Conservation (phyloP, 2,888 invertebrate genomes). For the Ormia ochracea region DNA sequence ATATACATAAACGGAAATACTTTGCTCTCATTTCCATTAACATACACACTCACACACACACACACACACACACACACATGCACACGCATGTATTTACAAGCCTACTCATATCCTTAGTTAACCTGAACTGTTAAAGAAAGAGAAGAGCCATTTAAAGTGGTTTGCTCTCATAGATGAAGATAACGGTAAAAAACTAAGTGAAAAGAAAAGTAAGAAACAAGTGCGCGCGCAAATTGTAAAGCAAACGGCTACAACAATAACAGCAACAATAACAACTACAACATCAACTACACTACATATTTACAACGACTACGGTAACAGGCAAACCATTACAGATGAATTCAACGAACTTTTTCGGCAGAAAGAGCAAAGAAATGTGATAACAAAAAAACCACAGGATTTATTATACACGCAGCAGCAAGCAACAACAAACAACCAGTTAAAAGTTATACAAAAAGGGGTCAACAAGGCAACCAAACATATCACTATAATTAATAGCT, state of each 20-base stretch:
- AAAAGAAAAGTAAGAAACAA: slow-evolving; percentile 24
- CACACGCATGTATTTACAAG: too few relatives aligned
- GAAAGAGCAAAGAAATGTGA: slow-evolving; percentile 42
- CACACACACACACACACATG: neutral
- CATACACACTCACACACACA: neutral
- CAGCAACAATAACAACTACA: neutral
- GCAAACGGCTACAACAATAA: neutral
- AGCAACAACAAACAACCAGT: slow-evolving; percentile 38
- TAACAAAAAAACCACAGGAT: slow-evolving; percentile 50
- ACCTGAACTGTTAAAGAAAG: neutral
- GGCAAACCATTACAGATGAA: slow-evolving; percentile 63
- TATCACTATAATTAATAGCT: slow-evolving; percentile 28
- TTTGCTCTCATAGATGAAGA: neutral
- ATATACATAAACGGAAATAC: slow-evolving; percentile 30
- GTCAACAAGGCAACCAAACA: slow-evolving; percentile 58
- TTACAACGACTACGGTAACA: slow-evolving; percentile 14
- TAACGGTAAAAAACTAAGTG: slow-evolving; percentile 11
- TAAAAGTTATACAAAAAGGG: slow-evolving; percentile 32
- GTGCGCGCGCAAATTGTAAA: slow-evolving; percentile 55
- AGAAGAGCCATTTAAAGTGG: neutral
- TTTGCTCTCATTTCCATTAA: neutral
- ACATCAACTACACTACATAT: neutral
- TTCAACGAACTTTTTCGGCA: slow-evolving; percentile 44
- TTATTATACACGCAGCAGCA: slow-evolving; percentile 46
- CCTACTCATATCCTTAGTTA: slow-evolving; percentile 17